A percentile compares a stretch with the other conserved stretches of the same genome.
These are phyloP conservation scores for Suillia variegata DNA, from an alignment of 2,888 invertebrate genomes.

Conservation along the genomic window DNA sequence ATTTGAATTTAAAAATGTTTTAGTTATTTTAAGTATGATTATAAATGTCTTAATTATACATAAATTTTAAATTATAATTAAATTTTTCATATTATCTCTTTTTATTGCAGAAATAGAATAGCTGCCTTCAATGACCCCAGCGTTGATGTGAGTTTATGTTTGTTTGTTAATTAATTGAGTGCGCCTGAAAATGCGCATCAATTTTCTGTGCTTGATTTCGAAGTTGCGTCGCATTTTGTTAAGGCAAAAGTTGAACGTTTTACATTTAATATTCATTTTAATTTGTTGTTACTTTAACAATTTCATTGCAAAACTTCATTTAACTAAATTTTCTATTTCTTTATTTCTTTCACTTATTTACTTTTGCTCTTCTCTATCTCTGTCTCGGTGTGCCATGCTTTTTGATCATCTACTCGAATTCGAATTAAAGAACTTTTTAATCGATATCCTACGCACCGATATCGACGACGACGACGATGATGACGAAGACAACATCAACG, in stretches of 20 bases:
- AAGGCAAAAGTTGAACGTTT: too few relatives aligned
- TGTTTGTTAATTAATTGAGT: not conserved
- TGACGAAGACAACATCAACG: conserved; percentile 41
- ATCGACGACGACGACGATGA: conserved; percentile 46
- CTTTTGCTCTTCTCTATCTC: conserved; percentile 14
- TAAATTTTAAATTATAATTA: too few relatives aligned
- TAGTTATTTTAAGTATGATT: too few relatives aligned
- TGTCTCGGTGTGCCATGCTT: conserved; percentile 7
- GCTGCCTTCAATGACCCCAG: conserved; percentile 21
- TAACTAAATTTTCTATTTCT: not conserved
- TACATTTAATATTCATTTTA: too few relatives aligned
- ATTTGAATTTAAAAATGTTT: too few relatives aligned
- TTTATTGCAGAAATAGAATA: conserved; percentile 32
- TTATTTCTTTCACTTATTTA: conserved; percentile 16
- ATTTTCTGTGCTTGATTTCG: too few relatives aligned
- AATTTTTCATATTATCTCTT: not conserved
- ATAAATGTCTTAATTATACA: too few relatives aligned
- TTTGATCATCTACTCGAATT: not conserved
- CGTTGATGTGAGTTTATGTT: conserved; percentile 18
- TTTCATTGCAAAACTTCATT: not conserved
- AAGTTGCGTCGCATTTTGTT: too few relatives aligned
- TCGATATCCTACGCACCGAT: too few relatives aligned
- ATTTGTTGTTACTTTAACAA: not conserved
- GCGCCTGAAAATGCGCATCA: too few relatives aligned
- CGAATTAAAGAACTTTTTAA: too few relatives aligned